phyloP scores from a whole-genome alignment of 2,888 invertebrate species.

The Drepanosiphum platanoidis region DNA sequence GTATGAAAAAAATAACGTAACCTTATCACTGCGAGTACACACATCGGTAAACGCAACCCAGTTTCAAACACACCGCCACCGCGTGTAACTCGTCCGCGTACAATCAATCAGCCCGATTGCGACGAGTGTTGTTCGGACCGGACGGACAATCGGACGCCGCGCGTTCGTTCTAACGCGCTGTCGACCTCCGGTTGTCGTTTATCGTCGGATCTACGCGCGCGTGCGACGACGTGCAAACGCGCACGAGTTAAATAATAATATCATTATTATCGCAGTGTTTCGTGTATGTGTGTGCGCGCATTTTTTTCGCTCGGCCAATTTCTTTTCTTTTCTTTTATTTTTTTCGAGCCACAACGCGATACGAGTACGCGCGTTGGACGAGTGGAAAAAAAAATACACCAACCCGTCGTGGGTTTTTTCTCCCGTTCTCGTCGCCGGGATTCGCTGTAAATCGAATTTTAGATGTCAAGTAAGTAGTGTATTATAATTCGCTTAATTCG shows the following conservation, averaged over 20 bases:
- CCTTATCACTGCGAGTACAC: not conserved
- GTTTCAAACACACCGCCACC: not conserved
- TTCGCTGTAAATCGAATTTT: not conserved
- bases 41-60: slow-evolving; percentile 3
- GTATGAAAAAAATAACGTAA: not conserved
- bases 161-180: slow-evolving; percentile 22
- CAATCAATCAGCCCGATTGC: slow-evolving; percentile 40
- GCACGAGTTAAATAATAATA: too few species aligned
- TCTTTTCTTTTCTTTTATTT: not conserved
- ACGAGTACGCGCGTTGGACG: not conserved
- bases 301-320: not conserved
- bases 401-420: not conserved
- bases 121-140: slow-evolving; percentile 7
- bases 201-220: slow-evolving; percentile 3
- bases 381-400: not conserved
- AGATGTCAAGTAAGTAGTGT: not conserved
- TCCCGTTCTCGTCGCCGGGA: not conserved
- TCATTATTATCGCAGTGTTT: too few species aligned
- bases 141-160: slow-evolving; percentile 27
- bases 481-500: not conserved
- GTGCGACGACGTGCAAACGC: not conserved
- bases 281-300: not conserved
- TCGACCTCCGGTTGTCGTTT: slow-evolving; percentile 32
- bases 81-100: not conserved
- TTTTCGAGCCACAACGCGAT: not conserved